phyloP scores from a whole-genome alignment of 1,140 invertebrate genomes.

The Scaptomyza montana region DNA sequence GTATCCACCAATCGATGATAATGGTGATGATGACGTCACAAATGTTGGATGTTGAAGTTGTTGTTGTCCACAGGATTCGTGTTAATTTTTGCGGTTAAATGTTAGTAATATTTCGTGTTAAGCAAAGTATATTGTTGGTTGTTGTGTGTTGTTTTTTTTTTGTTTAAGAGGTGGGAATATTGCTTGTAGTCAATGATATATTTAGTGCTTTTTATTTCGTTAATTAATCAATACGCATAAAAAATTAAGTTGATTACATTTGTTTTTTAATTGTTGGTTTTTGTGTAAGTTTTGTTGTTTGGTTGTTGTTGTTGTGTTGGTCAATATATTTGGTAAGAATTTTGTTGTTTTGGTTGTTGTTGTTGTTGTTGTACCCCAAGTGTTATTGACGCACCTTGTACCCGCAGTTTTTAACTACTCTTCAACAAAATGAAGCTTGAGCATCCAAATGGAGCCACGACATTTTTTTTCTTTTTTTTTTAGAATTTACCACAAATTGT shows the following conservation, averaged over 20 bases:
- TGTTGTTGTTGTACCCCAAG: conserved; percentile 47
- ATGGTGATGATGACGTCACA: no score
- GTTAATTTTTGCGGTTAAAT: conserved; percentile 79
- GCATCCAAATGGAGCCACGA: conserved; percentile 16
- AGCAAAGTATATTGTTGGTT: conserved; percentile 46
- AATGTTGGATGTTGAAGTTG: conserved; percentile 9
- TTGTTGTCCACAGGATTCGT: conserved; percentile 40
- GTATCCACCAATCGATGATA: conserved; percentile 3
- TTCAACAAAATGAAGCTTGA: conserved; percentile 15
- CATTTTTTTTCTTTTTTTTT: conserved; percentile 24
- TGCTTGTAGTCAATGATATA: conserved; percentile 46
- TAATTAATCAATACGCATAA: conserved; percentile 74
- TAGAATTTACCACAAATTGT: conserved; percentile 13
- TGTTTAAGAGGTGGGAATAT: conserved; percentile 29
- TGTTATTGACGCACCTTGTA: conserved; percentile 79
- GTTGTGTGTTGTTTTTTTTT: conserved; percentile 29
- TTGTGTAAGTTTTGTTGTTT: conserved; percentile 56
- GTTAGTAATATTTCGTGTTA: conserved; percentile 76
- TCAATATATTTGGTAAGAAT: conserved; percentile 33
- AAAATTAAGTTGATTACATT: conserved; percentile 70
- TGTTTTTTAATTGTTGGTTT: conserved; percentile 72
- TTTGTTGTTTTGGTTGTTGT: conserved; percentile 34
- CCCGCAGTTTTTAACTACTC: conserved; percentile 53
- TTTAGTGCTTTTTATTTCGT: conserved; percentile 83
- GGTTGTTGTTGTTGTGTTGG: conserved; percentile 51